Evolutionary conservation across 2,888 invertebrate species (phyloP), one percentile per base, ranked within the genome.

Genomic region (Nesidiocoris tenuis): DNA sequence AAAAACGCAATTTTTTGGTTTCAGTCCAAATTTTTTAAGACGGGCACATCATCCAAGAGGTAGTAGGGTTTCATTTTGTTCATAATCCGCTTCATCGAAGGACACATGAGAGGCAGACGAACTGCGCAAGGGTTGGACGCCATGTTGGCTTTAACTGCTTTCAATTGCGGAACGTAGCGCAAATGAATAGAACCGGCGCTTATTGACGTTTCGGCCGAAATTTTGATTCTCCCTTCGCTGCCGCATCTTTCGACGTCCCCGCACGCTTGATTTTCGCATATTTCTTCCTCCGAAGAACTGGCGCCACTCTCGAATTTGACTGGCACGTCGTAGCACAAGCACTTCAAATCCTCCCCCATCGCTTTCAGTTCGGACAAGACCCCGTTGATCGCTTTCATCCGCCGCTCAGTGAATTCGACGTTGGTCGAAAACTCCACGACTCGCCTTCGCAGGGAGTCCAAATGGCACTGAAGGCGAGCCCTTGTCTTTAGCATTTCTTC

Each of bases 1-100:
- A n/a, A n/a, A n/a, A n/a, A n/a, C n/a, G n/a, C n/a, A n/a, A n/a
- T n/a, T n/a, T n/a, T n/a, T n/a, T n/a, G n/a, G n/a, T n/a, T n/a
- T n/a, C n/a, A n/a, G n/a, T n/a, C n/a, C n/a, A n/a, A n/a, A 39
- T 39, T 12, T 39, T 39, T 39, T 12, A 39, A 3, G 12, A 39
- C 39, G 24, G 72, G 72, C 9, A 72, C 24, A 61, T 72, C 72
- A n/a, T 72, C 72, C 72, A 72, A 61, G 18, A 72, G 55, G 17
- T 72, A 72, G n/a, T 5, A 54, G 16, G 63, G 7, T 54, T 54
- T 72, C 72, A 72, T 72, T 55, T 72, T 72, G 56, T 72, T 72
- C 72, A 72, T 72, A 7, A 72, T 72, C 55, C 72, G 55, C 54
- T 61, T 72, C 72, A 72, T 72, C 22, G 72, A 23, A 54, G 72